Conservation (phyloP, 2,113 vertebrate species). For the Mus pahari region DNA sequence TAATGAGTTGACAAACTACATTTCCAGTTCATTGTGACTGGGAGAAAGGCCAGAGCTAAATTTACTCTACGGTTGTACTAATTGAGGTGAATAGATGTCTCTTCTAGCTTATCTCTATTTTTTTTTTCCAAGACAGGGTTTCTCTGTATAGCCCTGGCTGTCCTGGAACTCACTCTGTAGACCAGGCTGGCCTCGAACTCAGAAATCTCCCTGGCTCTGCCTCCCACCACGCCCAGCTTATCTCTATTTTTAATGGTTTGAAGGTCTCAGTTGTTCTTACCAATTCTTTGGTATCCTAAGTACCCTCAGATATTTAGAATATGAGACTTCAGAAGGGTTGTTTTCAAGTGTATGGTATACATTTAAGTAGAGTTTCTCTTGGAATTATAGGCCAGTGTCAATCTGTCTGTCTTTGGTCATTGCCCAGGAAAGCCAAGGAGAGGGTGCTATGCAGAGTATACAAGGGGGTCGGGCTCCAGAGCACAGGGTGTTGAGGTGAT, state of each 20-base stretch:
- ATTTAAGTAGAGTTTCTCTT: not conserved
- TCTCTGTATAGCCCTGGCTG: too few relatives aligned
- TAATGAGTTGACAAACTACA: not conserved
- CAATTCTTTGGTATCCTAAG: not conserved
- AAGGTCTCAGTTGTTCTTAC: slow-evolving; percentile 26
- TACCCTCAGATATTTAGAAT: not conserved
- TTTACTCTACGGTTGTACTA: not conserved
- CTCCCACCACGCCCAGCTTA: too few relatives aligned
- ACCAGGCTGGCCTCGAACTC: too few relatives aligned
- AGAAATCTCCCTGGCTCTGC: too few relatives aligned
- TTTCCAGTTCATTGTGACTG: not conserved
- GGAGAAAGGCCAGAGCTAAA: not conserved
- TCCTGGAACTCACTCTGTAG: too few relatives aligned
- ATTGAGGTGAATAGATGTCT: not conserved
- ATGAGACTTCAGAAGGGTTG: not conserved
- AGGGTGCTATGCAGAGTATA: not conserved
- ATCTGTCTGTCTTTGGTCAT: not conserved
- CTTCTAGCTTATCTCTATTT: not conserved
- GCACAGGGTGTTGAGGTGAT: not conserved
- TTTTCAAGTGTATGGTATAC: not conserved
- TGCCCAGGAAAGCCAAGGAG: not conserved
- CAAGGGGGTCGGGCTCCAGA: not conserved
- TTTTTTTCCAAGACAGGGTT: too few relatives aligned
- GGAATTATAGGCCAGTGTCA: not conserved
- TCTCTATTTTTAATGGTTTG: slow-evolving; percentile 8